phyloP scores from a whole-genome alignment of 1,140 invertebrate genomes.

The Phymorhynchus buccinoides region DNA sequence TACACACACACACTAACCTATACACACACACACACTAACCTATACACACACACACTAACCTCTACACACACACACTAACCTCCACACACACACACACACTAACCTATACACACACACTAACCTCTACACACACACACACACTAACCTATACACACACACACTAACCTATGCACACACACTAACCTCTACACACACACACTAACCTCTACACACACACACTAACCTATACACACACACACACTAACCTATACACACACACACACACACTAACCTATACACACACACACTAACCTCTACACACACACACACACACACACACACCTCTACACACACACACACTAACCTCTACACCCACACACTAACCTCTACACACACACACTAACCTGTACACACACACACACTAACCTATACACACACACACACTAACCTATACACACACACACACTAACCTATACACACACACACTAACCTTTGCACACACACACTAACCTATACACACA shows the following conservation, averaged over 20 bases:
- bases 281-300: neutral
- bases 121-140: constrained; percentile 23
- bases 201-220: neutral
- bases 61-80: neutral
- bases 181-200: constrained; percentile 5
- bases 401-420: too few relatives aligned
- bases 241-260: neutral
- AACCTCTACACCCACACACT: neutral
- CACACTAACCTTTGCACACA: too few relatives aligned
- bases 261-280: neutral
- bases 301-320: neutral
- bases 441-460: neutral
- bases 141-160: neutral
- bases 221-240: neutral
- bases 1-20: too few relatives aligned
- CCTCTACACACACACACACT: neutral
- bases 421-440: too few relatives aligned
- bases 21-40: too few relatives aligned
- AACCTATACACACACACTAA: constrained; percentile 9
- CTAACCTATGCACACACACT: neutral
- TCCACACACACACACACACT: too few relatives aligned
- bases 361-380: neutral
- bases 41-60: too few relatives aligned
- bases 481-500: too few relatives aligned
- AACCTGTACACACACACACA: too few relatives aligned